These are phyloP conservation scores for Drosophila repleta DNA, from an alignment of 1,140 invertebrate species.

Conservation along the genomic window DNA sequence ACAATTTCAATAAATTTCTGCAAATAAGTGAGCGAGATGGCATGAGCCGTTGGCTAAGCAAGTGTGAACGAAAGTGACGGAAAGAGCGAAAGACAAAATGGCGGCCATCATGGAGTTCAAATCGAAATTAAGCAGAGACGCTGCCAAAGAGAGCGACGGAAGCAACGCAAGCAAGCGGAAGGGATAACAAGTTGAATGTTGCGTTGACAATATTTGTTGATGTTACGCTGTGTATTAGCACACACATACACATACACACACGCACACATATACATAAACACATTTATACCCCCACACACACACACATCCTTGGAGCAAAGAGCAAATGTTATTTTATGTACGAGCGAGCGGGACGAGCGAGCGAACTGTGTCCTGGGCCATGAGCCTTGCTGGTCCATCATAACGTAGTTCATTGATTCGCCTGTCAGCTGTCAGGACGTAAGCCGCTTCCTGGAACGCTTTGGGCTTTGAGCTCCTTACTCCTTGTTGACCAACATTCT, in stretches of 20 bases:
- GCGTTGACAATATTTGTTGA: conserved; percentile 79
- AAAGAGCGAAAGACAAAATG: conserved; percentile 62
- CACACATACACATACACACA: conserved; percentile 34
- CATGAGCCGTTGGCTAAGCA: not conserved
- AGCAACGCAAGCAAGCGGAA: conserved; percentile 67
- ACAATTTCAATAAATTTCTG: conserved; percentile 82
- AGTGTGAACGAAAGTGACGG: conserved; percentile 12
- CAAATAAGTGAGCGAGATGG: conserved; percentile 73
- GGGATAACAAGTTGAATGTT: conserved; percentile 80
- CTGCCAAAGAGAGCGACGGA: conserved; percentile 35
- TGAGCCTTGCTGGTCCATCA: conserved; percentile 53
- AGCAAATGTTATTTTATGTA: conserved; percentile 61
- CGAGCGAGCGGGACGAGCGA: conserved; percentile 20
- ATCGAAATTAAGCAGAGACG: conserved; percentile 71
- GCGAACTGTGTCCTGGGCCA: too few relatives aligned
- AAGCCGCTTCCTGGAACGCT: conserved; percentile 67
- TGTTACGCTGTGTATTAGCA: conserved; percentile 61
- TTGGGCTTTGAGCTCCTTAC: conserved; percentile 26
- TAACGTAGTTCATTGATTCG: conserved; percentile 77
- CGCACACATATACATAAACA: not conserved
- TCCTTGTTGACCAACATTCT: conserved; percentile 61
- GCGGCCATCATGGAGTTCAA: conserved; percentile 68
- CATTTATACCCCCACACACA: conserved; percentile 1
- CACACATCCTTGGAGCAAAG: conserved; percentile 4
- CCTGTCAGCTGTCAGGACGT: conserved; percentile 79